Evolutionary conservation across 2,888 invertebrate species (phyloP).

Genomic region (Papilio elwesi): DNA sequence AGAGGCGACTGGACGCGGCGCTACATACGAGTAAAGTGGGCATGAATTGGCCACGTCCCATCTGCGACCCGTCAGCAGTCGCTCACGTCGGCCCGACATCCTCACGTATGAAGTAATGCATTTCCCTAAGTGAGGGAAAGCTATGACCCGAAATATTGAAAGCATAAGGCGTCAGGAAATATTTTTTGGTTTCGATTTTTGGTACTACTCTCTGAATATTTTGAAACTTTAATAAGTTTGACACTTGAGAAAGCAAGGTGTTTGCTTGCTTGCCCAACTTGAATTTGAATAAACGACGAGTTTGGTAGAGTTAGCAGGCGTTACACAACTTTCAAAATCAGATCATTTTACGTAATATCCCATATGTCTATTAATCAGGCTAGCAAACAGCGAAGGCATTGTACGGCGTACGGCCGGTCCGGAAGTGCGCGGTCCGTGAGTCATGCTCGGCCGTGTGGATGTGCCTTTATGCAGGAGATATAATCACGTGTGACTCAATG

Average conservation of each 20-base stretch:
- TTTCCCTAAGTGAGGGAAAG: slow-evolving; percentile 3
- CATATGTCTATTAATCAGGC: slow-evolving; percentile 31
- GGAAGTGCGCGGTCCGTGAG: slow-evolving; percentile 36
- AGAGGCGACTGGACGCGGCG: slow-evolving; percentile 42
- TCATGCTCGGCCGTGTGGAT: slow-evolving; percentile 17
- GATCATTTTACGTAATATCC: slow-evolving; percentile 20
- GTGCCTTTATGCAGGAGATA: slow-evolving; percentile 5
- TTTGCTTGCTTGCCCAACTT: too few relatives aligned
- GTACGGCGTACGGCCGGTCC: neutral
- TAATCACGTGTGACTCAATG: slow-evolving; percentile 7
- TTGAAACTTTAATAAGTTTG: too few relatives aligned
- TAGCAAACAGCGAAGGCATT: slow-evolving; percentile 30
- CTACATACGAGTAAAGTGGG: slow-evolving; percentile 22
- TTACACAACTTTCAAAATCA: slow-evolving; percentile 4
- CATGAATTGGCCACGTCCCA: slow-evolving; percentile 31
- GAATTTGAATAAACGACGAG: too few relatives aligned
- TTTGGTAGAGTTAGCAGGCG: too few relatives aligned
- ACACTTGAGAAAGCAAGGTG: too few relatives aligned
- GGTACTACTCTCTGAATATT: too few relatives aligned
- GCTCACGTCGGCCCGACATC: slow-evolving; percentile 32
- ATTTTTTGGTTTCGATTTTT: neutral
- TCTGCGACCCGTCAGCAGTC: slow-evolving; percentile 22
- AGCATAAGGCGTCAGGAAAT: neutral
- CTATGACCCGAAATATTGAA: slow-evolving; percentile 13
- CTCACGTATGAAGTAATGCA: slow-evolving; percentile 11